Evolutionary conservation across 2,888 invertebrate species (phyloP).

Genomic region (Plagodis pulveraria): DNA sequence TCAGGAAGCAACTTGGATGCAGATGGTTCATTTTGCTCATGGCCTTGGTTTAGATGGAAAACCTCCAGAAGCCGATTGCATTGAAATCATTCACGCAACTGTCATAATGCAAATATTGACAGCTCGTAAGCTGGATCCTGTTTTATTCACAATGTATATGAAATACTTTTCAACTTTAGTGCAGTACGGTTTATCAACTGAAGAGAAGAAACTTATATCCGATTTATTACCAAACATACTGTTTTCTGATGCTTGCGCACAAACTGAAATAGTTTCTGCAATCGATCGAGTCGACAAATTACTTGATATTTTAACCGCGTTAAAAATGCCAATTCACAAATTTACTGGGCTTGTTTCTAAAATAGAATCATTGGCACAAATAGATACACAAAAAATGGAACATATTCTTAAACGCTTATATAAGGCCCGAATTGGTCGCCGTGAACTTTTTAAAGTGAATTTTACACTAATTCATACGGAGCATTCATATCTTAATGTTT

Average conservation of each 20-base stretch:
- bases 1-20: conserved; percentile 52
- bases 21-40: conserved; percentile 53
- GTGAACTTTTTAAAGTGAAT: conserved; percentile 50
- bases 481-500: conserved; percentile 57
- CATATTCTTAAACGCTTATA: conserved; percentile 50
- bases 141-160: conserved; percentile 47
- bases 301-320: conserved; percentile 47
- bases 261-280: conserved; percentile 28
- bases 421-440: conserved; percentile 50
- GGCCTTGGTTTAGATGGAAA: conserved; percentile 63
- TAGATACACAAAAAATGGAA: conserved; percentile 35
- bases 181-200: conserved; percentile 50
- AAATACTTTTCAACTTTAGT: conserved; percentile 51
- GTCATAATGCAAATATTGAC: conserved; percentile 54
- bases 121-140: conserved; percentile 31
- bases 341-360: conserved; percentile 42
- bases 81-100: conserved; percentile 64
- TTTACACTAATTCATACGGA: conserved; percentile 50
- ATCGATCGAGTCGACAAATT: conserved; percentile 38
- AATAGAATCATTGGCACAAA: conserved; percentile 41
- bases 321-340: conserved; percentile 41
- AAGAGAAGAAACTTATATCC: conserved; percentile 47
- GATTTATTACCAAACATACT: conserved; percentile 43
- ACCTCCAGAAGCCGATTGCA: conserved; percentile 48
- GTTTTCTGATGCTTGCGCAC: conserved; percentile 33